phyloP scores from a whole-genome alignment of 2,888 invertebrate genomes.

The Sinodicranocentrus sp. region DNA sequence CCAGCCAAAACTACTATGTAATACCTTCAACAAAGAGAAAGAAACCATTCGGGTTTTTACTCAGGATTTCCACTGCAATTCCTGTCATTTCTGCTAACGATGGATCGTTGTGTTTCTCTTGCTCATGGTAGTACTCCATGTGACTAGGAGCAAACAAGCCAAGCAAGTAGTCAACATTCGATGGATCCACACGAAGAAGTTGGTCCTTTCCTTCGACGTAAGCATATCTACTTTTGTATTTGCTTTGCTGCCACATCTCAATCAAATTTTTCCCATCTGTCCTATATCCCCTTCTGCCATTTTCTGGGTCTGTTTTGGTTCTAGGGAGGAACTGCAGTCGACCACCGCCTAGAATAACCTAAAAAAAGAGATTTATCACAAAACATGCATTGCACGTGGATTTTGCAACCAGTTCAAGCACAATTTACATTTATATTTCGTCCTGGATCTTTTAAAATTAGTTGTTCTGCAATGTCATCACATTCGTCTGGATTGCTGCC shows the following conservation, averaged over 20 bases:
- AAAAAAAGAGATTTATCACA: not conserved
- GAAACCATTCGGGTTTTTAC: conserved; percentile 84
- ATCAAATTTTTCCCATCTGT: conserved; percentile 84
- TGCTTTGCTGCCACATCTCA: conserved; percentile 81
- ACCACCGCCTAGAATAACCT: conserved; percentile 80
- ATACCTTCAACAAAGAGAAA: conserved; percentile 87
- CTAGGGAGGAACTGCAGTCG: conserved; percentile 66
- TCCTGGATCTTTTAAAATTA: conserved; percentile 88
- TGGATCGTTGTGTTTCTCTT: conserved; percentile 80
- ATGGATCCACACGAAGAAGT: conserved; percentile 80
- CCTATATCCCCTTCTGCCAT: conserved; percentile 79
- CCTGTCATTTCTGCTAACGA: conserved; percentile 88
- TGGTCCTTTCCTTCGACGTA: conserved; percentile 82
- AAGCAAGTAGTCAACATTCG: conserved; percentile 83
- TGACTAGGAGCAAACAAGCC: conserved; percentile 79
- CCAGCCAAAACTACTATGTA: not conserved
- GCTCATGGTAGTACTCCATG: conserved; percentile 55
- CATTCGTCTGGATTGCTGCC: conserved; percentile 80
- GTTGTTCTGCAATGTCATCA: conserved; percentile 90
- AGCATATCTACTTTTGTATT: conserved; percentile 76
- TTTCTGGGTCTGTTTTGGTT: conserved; percentile 75
- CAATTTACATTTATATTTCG: conserved; percentile 83
- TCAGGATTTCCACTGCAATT: conserved; percentile 86
- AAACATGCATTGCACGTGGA: not conserved
- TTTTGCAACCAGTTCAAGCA: not conserved